These are phyloP conservation scores for Blastomussa wellsi DNA, from an alignment of 92 coral and sea anemone species.

Conservation along the genomic window DNA sequence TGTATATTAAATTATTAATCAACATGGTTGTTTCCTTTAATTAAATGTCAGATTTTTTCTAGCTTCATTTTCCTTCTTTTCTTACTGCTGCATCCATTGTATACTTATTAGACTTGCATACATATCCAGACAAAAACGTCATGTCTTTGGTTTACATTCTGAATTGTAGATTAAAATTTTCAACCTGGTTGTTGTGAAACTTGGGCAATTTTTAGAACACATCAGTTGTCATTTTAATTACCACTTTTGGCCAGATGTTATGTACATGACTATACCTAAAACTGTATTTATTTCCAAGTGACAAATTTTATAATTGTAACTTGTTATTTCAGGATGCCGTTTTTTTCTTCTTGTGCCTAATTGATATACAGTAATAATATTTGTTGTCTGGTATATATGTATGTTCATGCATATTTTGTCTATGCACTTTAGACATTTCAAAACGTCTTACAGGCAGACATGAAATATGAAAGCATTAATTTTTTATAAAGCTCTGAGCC, in stretches of 20 bases:
- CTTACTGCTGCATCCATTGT: background rate
- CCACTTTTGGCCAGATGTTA: background rate
- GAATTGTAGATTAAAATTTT: background rate
- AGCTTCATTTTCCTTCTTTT: background rate
- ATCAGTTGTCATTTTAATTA: background rate
- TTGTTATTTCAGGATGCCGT: background rate
- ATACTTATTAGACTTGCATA: background rate
- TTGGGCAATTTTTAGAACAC: background rate
- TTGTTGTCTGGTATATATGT: background rate
- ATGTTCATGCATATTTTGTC: background rate
- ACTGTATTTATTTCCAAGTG: background rate
- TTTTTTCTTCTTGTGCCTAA: background rate
- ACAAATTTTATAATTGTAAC: background rate
- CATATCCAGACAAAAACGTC: background rate
- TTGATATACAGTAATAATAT: background rate
- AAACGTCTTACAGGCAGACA: background rate
- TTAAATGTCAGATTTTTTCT: background rate
- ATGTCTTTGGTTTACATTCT: background rate
- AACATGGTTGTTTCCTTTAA: background rate
- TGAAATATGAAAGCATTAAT: background rate
- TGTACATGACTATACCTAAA: background rate
- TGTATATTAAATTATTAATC: slow-evolving; percentile 2
- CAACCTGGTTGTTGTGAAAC: background rate
- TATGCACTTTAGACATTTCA: background rate
- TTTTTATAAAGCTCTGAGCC: background rate